Evolutionary conservation across 2,888 invertebrate genomes (phyloP), one percentile per base, ranked within the genome.

Genomic region (Lymantria monacha): DNA sequence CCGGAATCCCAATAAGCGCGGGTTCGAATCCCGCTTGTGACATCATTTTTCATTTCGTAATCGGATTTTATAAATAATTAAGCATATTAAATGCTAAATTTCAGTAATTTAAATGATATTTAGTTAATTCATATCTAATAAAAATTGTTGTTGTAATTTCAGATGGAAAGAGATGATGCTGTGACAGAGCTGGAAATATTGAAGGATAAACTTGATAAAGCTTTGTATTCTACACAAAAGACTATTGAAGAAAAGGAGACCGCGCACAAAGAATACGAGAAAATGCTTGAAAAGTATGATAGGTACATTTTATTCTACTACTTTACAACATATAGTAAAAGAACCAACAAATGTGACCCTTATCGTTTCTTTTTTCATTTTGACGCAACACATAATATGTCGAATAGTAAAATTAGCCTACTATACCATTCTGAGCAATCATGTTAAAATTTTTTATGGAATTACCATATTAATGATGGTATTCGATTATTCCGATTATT

Each of bases 201-300:
- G 55, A 97, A 97, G 82, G 98, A 98, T 55, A 97, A 97, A 87
- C 87, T 97, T 54, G 98, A 98, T 64, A 98, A 98, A 82, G 94
- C 96, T 31, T 93, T 97, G 57, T 95, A 96, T 70, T 93, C 95
- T 30, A 93, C 96, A 59, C 96, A 95, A 78, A 97, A 97, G 85
- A 94, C 96, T 22, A 93, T 96, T 63, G 97, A 97, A 75, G 97
- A 98, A 74, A 95, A 96, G 70, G 97, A 97, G 70, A 94, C 93
- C 48, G 94, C 96, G 69, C 96, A 96, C 91, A 97, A 96, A 87
- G 97, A 98, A 88, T 96, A 97, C 81, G 97, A 97, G 80, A 96
- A 97, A 87, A 94, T 97, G 92, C 92, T 97, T 70, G 97, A 97
- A 87, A 97, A 97, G 92, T 97, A 96, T 85, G 97, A 97, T 90